These are phyloP conservation scores for Siphlonurus alternatus DNA, from an alignment of 2,888 invertebrate species.

Conservation along the genomic window DNA sequence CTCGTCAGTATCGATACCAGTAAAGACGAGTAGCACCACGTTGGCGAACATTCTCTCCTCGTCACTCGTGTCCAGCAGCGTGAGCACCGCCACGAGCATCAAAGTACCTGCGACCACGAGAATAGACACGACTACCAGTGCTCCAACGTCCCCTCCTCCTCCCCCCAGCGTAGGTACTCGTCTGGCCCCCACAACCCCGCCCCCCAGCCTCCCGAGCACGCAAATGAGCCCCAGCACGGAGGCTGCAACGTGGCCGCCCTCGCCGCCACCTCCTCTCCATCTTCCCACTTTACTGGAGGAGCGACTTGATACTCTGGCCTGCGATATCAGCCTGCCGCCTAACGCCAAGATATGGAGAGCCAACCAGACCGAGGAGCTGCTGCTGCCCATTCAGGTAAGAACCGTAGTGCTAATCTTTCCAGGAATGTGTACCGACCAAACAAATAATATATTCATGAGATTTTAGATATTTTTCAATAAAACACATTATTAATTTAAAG, in stretches of 20 bases:
- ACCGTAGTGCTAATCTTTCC: background rate
- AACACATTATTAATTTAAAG: no score
- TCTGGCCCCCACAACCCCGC: background rate
- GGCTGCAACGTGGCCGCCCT: background rate
- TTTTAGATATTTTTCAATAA: no score
- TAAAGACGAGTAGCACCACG: background rate
- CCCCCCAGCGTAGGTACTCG: background rate
- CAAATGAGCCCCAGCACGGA: background rate
- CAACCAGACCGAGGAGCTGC: constrained; percentile 52
- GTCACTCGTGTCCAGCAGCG: background rate
- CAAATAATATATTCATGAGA: no score
- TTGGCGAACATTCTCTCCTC: background rate
- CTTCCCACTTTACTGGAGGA: constrained; percentile 39
- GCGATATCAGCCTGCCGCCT: constrained; percentile 44
- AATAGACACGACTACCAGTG: background rate
- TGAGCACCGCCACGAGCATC: background rate
- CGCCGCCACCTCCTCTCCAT: constrained; percentile 14
- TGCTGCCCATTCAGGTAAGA: constrained; percentile 29
- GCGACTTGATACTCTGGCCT: constrained; percentile 44
- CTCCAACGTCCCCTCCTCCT: background rate
- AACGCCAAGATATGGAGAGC: constrained; percentile 51
- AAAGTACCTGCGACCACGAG: background rate
- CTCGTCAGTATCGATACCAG: background rate
- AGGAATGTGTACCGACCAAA: background rate
- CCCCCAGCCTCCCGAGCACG: background rate